Conservation (phyloP, 2,113 vertebrate genomes). For the Oncorhynchus nerka region DNA sequence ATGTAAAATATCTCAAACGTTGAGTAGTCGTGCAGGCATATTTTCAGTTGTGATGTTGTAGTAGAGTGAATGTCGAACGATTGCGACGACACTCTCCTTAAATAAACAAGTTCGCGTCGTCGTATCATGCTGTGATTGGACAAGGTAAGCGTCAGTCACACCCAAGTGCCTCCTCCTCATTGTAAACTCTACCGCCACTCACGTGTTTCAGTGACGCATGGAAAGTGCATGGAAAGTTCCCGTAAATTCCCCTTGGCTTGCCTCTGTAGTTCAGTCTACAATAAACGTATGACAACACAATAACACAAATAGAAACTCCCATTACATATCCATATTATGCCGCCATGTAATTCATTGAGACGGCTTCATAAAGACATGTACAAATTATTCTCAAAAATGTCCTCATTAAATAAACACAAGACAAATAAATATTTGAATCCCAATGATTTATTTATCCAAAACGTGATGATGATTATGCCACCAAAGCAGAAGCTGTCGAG, state of each 20-base stretch:
- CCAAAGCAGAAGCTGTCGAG: constrained; percentile 97
- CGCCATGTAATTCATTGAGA: too few relatives aligned
- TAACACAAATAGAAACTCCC: too few relatives aligned
- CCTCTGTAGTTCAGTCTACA: neutral
- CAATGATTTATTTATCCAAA: constrained; percentile 79
- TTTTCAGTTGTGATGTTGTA: constrained; percentile 6
- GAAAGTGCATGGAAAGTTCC: constrained; percentile 57
- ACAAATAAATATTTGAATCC: constrained; percentile 29
- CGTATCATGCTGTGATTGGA: constrained; percentile 28
- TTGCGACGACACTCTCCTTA: constrained; percentile 5
- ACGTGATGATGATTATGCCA: constrained; percentile 79
- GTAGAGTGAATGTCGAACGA: constrained; percentile 7
- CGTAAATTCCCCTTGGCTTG: constrained; percentile 42
- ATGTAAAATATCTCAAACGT: constrained; percentile 20
- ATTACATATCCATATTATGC: too few relatives aligned
- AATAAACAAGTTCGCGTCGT: neutral
- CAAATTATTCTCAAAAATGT: neutral
- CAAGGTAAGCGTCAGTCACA: neutral
- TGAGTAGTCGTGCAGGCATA: constrained; percentile 46
- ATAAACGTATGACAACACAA: constrained; percentile 6
- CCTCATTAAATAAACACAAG: neutral
- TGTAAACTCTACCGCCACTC: fast-evolving
- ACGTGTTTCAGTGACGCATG: constrained; percentile 37
- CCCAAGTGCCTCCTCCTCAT: neutral
- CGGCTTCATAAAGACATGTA: neutral